Conservation (phyloP, 2,888 invertebrate genomes). For the Protonemura montana region DNA sequence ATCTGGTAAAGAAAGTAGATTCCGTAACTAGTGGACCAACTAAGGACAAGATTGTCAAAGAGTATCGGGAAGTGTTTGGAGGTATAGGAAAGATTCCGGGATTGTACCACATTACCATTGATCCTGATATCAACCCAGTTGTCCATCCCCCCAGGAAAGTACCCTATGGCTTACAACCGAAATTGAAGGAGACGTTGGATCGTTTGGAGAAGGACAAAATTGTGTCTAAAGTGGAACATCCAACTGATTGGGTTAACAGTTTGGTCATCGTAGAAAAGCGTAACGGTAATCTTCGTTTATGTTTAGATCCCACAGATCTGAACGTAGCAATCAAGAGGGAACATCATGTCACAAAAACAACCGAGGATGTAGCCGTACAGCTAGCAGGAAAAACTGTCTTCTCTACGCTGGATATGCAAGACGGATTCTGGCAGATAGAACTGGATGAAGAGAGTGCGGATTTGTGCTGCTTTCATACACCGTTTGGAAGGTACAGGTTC, state of each 20-base stretch:
- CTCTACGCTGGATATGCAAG: slow-evolving; percentile 44
- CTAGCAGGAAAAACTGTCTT: slow-evolving; percentile 16
- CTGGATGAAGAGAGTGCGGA: slow-evolving; percentile 41
- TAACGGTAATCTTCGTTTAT: slow-evolving; percentile 38
- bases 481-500: slow-evolving; percentile 45
- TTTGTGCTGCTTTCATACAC: slow-evolving; percentile 44
- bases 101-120: neutral
- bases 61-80: neutral
- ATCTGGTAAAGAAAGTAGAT: too few species aligned
- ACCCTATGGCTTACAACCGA: neutral
- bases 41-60: too few species aligned
- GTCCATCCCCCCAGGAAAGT: slow-evolving; percentile 16
- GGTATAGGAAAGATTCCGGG: slow-evolving; percentile 15
- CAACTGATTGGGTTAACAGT: slow-evolving; percentile 36
- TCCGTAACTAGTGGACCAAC: too few species aligned
- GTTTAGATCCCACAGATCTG: slow-evolving; percentile 41
- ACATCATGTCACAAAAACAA: neutral
- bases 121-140: neutral
- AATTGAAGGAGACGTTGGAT: neutral
- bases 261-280: slow-evolving; percentile 39
- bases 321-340: slow-evolving; percentile 36
- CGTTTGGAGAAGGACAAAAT: neutral
- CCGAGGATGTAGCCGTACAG: slow-evolving; percentile 14
- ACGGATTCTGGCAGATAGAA: slow-evolving; percentile 43
- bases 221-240: neutral